Evolutionary conservation across 2,888 invertebrate genomes (phyloP).

Genomic region (Mesorhabditis belari): DNA sequence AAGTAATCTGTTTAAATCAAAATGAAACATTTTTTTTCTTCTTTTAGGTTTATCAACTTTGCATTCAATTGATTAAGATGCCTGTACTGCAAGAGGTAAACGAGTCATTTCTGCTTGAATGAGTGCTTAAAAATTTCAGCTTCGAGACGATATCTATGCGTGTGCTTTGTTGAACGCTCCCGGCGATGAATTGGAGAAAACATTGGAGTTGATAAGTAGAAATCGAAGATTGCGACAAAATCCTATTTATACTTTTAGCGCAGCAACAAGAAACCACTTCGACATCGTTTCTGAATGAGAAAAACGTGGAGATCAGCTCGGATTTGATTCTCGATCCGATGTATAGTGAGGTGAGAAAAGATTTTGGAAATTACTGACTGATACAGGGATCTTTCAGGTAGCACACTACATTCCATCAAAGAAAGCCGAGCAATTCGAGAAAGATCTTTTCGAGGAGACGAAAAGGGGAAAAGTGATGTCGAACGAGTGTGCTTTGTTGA

Average conservation of each 20-base stretch:
- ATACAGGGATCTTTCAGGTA: too few relatives aligned
- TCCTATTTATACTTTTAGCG: neutral
- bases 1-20: slow-evolving; percentile 1
- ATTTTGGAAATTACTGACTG: too few relatives aligned
- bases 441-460: too few relatives aligned
- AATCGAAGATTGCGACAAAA: too few relatives aligned
- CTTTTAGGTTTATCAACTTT: slow-evolving; percentile 25
- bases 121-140: too few relatives aligned
- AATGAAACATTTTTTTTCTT: neutral
- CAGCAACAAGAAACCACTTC: neutral
- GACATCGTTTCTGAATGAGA: neutral
- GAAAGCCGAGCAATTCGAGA: too few relatives aligned
- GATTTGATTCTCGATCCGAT: too few relatives aligned
- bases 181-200: slow-evolving; percentile 16
- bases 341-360: too few relatives aligned
- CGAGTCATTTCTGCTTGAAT: too few relatives aligned
- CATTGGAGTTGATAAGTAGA: slow-evolving; percentile 11
- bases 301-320: neutral
- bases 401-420: too few relatives aligned
- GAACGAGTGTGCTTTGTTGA: too few relatives aligned
- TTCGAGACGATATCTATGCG: slow-evolving; percentile 27
- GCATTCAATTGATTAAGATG: slow-evolving; percentile 12
- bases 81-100: slow-evolving; percentile 1
- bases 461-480: too few relatives aligned
- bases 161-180: slow-evolving; percentile 28